These are phyloP conservation scores for Antechinus stuartii DNA, from an alignment of 2,113 vertebrate genomes.

Conservation along the genomic window DNA sequence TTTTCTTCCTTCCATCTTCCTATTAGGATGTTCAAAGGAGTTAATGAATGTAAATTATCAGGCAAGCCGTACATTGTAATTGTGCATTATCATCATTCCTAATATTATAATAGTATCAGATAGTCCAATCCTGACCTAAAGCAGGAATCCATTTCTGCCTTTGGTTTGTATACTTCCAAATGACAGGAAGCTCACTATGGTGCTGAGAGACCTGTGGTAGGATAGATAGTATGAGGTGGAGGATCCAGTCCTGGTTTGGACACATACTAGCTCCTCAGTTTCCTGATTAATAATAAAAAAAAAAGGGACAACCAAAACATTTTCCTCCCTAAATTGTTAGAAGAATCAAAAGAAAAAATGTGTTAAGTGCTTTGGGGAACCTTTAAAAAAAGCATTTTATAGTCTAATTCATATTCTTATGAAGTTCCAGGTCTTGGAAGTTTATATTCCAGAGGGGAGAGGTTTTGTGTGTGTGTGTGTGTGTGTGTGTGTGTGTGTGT, in stretches of 20 bases:
- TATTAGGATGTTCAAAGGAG: background rate
- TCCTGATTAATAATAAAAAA: background rate
- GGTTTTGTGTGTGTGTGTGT: background rate
- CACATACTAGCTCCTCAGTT: background rate
- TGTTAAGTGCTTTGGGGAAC: background rate
- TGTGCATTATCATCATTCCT: background rate
- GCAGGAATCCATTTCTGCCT: background rate
- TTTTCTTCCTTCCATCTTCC: background rate
- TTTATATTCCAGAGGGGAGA: background rate
- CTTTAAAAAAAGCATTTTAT: background rate
- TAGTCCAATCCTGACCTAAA: background rate
- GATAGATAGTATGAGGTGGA: background rate
- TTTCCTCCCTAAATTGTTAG: background rate
- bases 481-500: no score
- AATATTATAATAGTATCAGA: background rate
- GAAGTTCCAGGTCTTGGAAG: background rate
- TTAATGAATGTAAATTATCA: background rate
- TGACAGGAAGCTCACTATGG: no score
- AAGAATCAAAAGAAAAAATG: background rate
- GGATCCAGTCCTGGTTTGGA: background rate
- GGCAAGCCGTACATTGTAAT: background rate
- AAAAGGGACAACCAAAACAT: background rate
- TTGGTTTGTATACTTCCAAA: no score
- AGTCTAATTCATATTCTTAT: background rate
- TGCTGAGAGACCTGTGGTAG: background rate